These are phyloP conservation scores for Vulpes vulpes DNA, from an alignment of 2,113 vertebrate genomes.

Conservation along the genomic window DNA sequence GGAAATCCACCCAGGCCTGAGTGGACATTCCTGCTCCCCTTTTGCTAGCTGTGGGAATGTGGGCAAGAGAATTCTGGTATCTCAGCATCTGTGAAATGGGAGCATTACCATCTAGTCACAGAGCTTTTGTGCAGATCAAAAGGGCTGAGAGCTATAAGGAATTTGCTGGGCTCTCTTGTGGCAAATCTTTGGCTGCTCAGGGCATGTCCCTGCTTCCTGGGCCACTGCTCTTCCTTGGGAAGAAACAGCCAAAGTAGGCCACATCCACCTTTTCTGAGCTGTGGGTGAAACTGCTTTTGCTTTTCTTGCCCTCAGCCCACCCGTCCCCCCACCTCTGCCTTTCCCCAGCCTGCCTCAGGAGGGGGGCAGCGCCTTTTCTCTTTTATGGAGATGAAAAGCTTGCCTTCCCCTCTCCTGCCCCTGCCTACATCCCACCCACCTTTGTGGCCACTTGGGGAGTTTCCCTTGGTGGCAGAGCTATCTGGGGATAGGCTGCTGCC, in stretches of 20 bases:
- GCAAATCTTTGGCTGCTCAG: background rate
- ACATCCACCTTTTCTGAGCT: background rate
- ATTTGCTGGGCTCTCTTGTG: background rate
- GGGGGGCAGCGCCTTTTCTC: background rate
- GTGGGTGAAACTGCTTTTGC: background rate
- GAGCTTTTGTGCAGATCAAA: background rate
- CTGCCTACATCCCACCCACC: background rate
- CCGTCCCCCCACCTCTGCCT: background rate
- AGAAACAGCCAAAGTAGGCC: background rate
- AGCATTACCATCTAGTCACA: background rate
- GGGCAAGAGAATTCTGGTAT: background rate
- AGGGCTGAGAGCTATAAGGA: background rate
- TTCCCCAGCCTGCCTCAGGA: background rate
- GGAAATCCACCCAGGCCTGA: background rate
- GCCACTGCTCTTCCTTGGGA: background rate
- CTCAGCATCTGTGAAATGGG: background rate
- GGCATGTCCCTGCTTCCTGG: accelerated
- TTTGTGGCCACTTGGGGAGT: background rate
- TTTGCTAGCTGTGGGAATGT: background rate
- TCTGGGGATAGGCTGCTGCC: background rate
- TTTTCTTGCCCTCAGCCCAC: background rate
- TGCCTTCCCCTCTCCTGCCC: background rate
- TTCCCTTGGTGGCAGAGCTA: background rate
- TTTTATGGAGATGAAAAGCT: background rate
- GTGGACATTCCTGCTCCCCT: background rate